Percentiles rank a stretch among this genome's conserved stretches.
Evolutionary conservation across 2,797 vertebrate genomes (phyloP).

Genomic region (Forpus xanthops): DNA sequence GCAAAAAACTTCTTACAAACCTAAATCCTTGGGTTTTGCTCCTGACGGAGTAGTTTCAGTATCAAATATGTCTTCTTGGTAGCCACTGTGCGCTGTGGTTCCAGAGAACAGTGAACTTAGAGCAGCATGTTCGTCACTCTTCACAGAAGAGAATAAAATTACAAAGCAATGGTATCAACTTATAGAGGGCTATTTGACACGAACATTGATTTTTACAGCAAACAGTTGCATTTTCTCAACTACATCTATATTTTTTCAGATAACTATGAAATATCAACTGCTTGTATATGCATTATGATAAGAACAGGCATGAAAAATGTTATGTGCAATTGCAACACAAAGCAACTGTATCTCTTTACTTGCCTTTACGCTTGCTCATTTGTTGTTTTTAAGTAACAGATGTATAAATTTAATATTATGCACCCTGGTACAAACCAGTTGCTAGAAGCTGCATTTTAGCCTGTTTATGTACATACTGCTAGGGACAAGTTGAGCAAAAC

Average conservation of each 20-base stretch:
- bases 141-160: neutral
- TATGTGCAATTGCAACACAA: neutral
- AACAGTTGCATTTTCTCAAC: neutral
- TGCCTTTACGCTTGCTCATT: neutral
- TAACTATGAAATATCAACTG: neutral
- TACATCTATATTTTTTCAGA: neutral
- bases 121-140: constrained; percentile 67
- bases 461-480: neutral
- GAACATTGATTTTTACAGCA: constrained; percentile 12
- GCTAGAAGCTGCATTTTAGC: neutral
- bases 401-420: neutral
- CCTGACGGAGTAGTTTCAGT: constrained; percentile 33
- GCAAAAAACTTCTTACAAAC: constrained; percentile 49
- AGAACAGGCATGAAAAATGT: neutral
- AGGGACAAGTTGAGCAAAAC: neutral
- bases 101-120: neutral
- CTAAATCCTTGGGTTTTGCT: constrained; percentile 46
- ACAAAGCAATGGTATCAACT: neutral
- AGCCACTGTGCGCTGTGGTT: neutral
- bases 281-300: neutral
- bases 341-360: neutral
- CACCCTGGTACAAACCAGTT: neutral
- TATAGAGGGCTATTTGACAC: neutral
- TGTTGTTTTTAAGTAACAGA: neutral
- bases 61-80: constrained; percentile 41